phyloP scores from a whole-genome alignment of 2,113 vertebrate species.

The Shinisaurus crocodilurus region DNA sequence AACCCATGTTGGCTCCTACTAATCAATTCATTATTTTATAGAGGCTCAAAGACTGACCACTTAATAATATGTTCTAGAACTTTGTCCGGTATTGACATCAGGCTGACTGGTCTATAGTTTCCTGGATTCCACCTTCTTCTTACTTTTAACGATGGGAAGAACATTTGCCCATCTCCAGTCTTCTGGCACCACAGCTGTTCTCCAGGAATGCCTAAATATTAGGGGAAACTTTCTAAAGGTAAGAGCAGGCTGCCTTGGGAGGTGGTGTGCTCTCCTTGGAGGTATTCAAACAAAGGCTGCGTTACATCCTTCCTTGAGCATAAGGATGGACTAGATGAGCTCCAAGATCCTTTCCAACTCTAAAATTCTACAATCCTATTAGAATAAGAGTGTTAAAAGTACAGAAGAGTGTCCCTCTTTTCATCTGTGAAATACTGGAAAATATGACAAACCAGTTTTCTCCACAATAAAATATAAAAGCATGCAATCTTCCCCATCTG shows the following conservation, averaged over 20 bases:
- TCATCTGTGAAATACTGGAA: not conserved
- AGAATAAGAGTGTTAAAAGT: not conserved
- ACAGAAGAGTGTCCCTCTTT: not conserved
- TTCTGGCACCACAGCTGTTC: too few relatives aligned
- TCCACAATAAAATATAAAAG: not conserved
- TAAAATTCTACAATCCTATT: not conserved
- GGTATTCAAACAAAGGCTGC: not conserved
- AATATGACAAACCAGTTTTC: not conserved
- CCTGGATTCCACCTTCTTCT: too few relatives aligned
- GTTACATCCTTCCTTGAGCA: not conserved
- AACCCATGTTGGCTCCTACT: too few relatives aligned
- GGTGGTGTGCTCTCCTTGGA: not conserved
- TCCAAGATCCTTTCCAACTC: not conserved
- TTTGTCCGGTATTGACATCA: too few relatives aligned
- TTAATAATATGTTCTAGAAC: too few relatives aligned
- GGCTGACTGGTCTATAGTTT: too few relatives aligned
- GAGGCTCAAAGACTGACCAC: too few relatives aligned
- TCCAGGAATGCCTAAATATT: too few relatives aligned
- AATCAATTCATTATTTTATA: too few relatives aligned
- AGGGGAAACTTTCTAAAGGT: too few relatives aligned
- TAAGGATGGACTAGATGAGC: not conserved
- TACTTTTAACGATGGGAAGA: too few relatives aligned
- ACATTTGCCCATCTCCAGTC: too few relatives aligned
- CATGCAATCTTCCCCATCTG: not conserved
- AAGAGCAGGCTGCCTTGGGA: not conserved